These are phyloP conservation scores for Melinaea menophilus DNA, from an alignment of 2,888 invertebrate genomes.

Conservation along the genomic window DNA sequence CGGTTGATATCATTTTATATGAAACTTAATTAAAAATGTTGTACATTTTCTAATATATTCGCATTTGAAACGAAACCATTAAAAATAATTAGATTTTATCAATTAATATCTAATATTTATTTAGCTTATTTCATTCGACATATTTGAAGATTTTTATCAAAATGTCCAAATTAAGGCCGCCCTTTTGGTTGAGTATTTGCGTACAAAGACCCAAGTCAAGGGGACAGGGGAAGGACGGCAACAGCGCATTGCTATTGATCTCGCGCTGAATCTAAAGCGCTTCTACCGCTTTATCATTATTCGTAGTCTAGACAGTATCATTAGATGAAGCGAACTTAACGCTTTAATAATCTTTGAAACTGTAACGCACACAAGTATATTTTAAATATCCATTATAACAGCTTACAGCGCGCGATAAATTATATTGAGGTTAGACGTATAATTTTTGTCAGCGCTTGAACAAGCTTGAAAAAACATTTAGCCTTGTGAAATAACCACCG, in stretches of 20 bases:
- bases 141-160: constrained; percentile 5
- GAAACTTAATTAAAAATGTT: too few species aligned
- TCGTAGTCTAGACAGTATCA: constrained; percentile 21
- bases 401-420: constrained; percentile 26
- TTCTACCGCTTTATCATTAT: constrained; percentile 38
- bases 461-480: too few species aligned
- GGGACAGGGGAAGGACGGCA: constrained; percentile 48
- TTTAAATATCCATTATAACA: constrained; percentile 21
- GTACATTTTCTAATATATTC: too few species aligned
- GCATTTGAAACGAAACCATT: too few species aligned
- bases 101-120: too few species aligned
- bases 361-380: constrained; percentile 2
- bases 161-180: constrained; percentile 49
- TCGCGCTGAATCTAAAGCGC: constrained; percentile 38
- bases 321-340: constrained; percentile 10
- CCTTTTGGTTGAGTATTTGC: constrained; percentile 42
- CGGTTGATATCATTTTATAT: too few species aligned
- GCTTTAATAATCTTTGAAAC: not conserved
- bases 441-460: constrained; percentile 20
- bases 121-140: too few species aligned
- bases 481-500: not conserved
- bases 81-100: too few species aligned
- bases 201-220: constrained; percentile 60
- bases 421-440: constrained; percentile 15
- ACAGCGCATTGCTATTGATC: constrained; percentile 66